Base-by-base conservation (phyloP, 2,888 invertebrate species). In the Buathra laborator region DNA sequence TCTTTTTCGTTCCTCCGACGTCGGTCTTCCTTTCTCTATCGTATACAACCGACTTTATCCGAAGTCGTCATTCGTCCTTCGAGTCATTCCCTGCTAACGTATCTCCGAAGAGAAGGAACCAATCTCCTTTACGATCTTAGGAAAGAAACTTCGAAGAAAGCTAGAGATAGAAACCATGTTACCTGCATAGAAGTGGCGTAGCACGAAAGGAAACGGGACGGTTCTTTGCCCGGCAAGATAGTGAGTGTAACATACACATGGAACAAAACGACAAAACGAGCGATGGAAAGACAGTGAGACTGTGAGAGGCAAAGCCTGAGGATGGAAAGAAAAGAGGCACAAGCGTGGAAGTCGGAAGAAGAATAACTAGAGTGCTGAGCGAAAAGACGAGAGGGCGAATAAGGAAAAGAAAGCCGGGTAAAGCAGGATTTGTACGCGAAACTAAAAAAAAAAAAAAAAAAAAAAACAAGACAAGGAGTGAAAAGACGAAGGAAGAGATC, bases 61-160 rank as follows among this genome's bases (percentile, higher is more conserved):
- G 37, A 75, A 79, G 81, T 46, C 79, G 81, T 72, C 53, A 46
- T 66, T 71, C 79, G 56, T 72, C 48, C 77, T 62, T 53, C 68
- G 32, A 46, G 44, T 10, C 16, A 56, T 67, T 48, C 12, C 43
- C 46, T 2, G 16, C 71, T 64, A 19, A 44, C 67, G 71, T 66
- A 53, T 79, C 71, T 24, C 64, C 37, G 62, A 70, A 59, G 71
- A 76, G 68, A 76, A 68, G 70, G 79, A 78, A 75, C 75, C 81
- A 85, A 82, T 82, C 81, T 85, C 82, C 71, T 85, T 85, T 85
- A 85, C 82, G 81, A 85, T 82, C 85, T 85, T 75, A 19, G 19
- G 70, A 75, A 78, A 78, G 81, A 85, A 81, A 75, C 75, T 71
- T 79, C 78, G 75, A 71, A 75, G 81, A 82, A 75, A 76, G 78